Evolutionary conservation across 2,113 vertebrate genomes (phyloP), one percentile per base, ranked within the genome.

Genomic region (Marcusenius ussheri): DNA sequence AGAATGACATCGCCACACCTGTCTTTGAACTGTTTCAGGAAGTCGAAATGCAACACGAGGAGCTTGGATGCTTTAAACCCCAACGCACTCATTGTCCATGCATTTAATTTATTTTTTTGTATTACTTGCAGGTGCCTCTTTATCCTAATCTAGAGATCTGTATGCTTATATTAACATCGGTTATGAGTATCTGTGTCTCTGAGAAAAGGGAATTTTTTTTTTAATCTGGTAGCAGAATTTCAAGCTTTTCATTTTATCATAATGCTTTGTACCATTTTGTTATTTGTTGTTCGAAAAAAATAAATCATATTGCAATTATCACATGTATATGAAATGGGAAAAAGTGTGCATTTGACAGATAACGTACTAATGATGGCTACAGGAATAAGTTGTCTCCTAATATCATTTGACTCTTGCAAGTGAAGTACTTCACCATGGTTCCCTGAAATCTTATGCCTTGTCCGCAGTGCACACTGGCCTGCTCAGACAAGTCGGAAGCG

Each of bases 1-100:
- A 91, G 98, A 99, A 92, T 99, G 94, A 98, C 3, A 58, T 15
- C 7, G 1, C 11, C 13, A 0, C 5, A 56, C 15, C 58, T 89
- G 46, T 24, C 58, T 47, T 46, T 89, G 58, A 50, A 86, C 46
- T 85, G 88, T 47, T 90, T 84, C 27, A 35, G 42, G 62, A 90
- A 42, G 35, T 70, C 39, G 31, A 19, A 31, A 83, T 39, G 27
- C n/a, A 47, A 21, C 74, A 66, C 51, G 62, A 19, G 35, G 62
- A 70, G 27, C 47, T 58, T 49, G 24, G 19, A 62, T 17, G 10
- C 5, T 74, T 86, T 42, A 7, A 27, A 45, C n/a, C 42, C 13
- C 24, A 51, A 88, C 4, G 0, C 70, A 3, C 4, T 21, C 31
- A 21, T 35, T 46, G 24, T 87, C 56, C 17, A 83, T 39, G 51